Percentiles rank a stretch among this genome's conserved stretches.
phyloP scores from a whole-genome alignment of 2,888 invertebrate species.

The Heteropelma amictum region DNA sequence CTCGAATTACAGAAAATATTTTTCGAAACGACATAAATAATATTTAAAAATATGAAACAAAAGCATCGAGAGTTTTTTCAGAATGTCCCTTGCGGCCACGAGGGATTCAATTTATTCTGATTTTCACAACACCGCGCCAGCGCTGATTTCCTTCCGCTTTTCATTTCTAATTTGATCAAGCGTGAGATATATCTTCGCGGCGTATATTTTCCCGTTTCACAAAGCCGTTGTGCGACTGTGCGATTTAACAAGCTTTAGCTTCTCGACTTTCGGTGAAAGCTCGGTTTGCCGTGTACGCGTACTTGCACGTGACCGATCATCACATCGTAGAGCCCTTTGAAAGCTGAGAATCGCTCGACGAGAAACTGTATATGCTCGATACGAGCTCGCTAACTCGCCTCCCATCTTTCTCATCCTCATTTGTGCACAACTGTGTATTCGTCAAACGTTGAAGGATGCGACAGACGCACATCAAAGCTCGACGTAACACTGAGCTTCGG shows the following conservation, averaged over 20 bases:
- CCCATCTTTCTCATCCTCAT: slow-evolving; percentile 35
- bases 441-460: slow-evolving; percentile 70
- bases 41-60: too few relatives aligned
- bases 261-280: slow-evolving; percentile 55
- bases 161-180: too few relatives aligned
- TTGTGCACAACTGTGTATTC: slow-evolving; percentile 63
- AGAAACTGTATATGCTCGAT: slow-evolving; percentile 13
- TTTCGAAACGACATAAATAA: too few relatives aligned
- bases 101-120: too few relatives aligned
- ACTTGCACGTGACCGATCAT: slow-evolving; percentile 33
- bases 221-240: background rate
- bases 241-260: slow-evolving; percentile 59
- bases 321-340: slow-evolving; percentile 44
- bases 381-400: slow-evolving; percentile 15
- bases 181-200: too few relatives aligned
- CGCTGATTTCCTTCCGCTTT: too few relatives aligned
- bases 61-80: too few relatives aligned
- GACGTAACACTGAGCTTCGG: background rate
- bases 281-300: too few relatives aligned
- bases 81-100: too few relatives aligned
- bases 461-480: slow-evolving; percentile 70
- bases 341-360: slow-evolving; percentile 39
- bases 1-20: too few relatives aligned
- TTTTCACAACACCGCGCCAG: too few relatives aligned
- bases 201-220: background rate